Evolutionary conservation across 1,140 invertebrate genomes (phyloP).

Genomic region (Pemphigus obesinymphae): DNA sequence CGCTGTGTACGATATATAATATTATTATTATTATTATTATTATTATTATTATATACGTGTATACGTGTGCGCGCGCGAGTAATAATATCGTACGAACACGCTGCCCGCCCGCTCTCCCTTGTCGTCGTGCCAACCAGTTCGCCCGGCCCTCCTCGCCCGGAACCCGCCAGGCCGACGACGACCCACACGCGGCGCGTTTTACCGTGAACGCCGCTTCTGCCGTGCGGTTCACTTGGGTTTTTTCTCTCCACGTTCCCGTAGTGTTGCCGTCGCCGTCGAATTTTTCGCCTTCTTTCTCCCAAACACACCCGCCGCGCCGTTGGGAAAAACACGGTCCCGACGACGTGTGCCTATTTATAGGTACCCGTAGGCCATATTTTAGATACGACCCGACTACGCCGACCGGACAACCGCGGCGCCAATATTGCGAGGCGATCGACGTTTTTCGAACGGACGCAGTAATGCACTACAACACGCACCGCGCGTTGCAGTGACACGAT

Average conservation of each 20-base stretch:
- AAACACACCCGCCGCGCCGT: too few species aligned
- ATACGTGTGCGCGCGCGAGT: neutral
- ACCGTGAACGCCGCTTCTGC: neutral
- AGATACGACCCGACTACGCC: too few species aligned
- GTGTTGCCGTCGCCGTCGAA: neutral
- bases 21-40: neutral
- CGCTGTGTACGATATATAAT: neutral
- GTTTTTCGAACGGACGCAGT: too few species aligned
- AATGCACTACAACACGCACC: too few species aligned
- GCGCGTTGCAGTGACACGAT: too few species aligned
- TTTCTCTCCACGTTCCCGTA: neutral
- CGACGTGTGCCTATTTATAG: too few species aligned
- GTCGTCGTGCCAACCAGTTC: conserved; percentile 13
- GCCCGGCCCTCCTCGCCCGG: conserved; percentile 12
- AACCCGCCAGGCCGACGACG: neutral
- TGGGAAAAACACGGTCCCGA: too few species aligned
- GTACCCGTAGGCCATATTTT: too few species aligned
- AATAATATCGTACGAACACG: conserved; percentile 6
- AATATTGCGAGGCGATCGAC: too few species aligned
- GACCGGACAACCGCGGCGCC: too few species aligned
- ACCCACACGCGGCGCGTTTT: conserved; percentile 5
- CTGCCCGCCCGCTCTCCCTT: neutral
- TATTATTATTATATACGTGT: neutral
- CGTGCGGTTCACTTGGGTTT: neutral
- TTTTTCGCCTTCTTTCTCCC: neutral